phyloP scores from a whole-genome alignment of 2,888 invertebrate genomes.

The Tetropium fuscum region DNA sequence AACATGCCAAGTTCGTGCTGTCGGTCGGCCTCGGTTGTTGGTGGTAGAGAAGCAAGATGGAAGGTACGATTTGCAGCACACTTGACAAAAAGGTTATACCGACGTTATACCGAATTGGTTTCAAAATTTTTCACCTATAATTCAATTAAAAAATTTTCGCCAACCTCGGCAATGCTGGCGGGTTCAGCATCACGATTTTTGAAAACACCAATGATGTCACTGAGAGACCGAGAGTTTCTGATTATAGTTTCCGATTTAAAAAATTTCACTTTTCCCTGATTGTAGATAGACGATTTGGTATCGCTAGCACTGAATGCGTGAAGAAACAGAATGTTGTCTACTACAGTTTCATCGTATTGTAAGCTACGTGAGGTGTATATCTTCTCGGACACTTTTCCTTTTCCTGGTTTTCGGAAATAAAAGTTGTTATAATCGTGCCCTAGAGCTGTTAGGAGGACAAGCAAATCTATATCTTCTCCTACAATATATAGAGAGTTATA shows the following conservation, averaged over 20 bases:
- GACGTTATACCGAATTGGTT: too few species aligned
- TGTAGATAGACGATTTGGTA: slow-evolving; percentile 2
- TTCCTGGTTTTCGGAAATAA: not conserved
- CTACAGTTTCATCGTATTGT: slow-evolving; percentile 1
- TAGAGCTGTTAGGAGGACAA: too few species aligned
- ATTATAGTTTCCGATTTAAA: not conserved
- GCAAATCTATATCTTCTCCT: too few species aligned
- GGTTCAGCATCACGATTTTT: not conserved
- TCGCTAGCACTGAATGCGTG: not conserved
- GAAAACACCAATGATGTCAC: too few species aligned
- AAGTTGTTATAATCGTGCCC: too few species aligned
- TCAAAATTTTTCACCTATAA: too few species aligned
- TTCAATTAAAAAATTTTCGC: not conserved
- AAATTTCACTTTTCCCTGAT: slow-evolving; percentile 1
- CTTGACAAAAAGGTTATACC: too few species aligned
- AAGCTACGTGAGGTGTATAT: slow-evolving; percentile 2
- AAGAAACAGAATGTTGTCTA: not conserved
- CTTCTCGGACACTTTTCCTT: slow-evolving; percentile 1
- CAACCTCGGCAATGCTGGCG: not conserved
- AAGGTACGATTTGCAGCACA: too few species aligned
- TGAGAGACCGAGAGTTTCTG: not conserved
- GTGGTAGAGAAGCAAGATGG: too few species aligned
- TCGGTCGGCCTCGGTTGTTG: too few species aligned
- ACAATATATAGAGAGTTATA: too few species aligned
- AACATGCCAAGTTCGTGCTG: too few species aligned